Evolutionary conservation across 2,888 invertebrate species (phyloP).

Genomic region (Acrocyrtus sp.): DNA sequence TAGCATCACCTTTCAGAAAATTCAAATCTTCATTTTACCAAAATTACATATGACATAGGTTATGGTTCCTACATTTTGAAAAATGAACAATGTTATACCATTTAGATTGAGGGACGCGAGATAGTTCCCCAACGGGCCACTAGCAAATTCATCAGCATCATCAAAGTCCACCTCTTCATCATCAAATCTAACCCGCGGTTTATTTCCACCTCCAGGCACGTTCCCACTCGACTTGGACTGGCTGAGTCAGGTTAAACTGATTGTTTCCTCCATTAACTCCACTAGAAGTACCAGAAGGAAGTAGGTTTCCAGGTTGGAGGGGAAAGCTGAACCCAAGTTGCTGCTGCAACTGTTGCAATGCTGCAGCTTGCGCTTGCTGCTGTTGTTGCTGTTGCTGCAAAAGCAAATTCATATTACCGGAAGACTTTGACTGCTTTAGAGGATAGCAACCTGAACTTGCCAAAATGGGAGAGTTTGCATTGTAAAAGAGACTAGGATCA

Average conservation of each 20-base stretch:
- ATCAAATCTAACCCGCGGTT: constrained; percentile 54
- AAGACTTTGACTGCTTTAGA: constrained; percentile 63
- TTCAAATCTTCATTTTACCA: not conserved
- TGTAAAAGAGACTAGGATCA: constrained; percentile 43
- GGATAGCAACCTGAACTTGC: constrained; percentile 52
- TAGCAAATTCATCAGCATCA: constrained; percentile 38
- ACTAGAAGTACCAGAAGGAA: not conserved
- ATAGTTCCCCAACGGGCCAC: constrained; percentile 74
- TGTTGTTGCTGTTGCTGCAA: constrained; percentile 55
- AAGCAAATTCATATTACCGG: constrained; percentile 60
- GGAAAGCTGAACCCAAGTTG: constrained; percentile 22
- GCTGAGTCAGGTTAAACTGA: constrained; percentile 67
- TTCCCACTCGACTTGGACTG: constrained; percentile 80
- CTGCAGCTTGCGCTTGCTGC: constrained; percentile 29
- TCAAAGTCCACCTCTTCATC: constrained; percentile 43
- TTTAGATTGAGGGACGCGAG: constrained; percentile 51
- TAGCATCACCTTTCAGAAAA: constrained; percentile 13
- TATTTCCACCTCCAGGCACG: constrained; percentile 66
- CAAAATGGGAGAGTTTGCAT: constrained; percentile 38
- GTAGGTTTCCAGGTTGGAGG: constrained; percentile 29
- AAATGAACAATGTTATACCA: constrained; percentile 2
- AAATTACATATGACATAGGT: too few relatives aligned
- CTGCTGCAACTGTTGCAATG: constrained; percentile 39
- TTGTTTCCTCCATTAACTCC: constrained; percentile 4
- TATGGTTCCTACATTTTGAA: not conserved